Evolutionary conservation across 1,140 invertebrate species (phyloP).

Genomic region (Pseudomyrmex gracilis): DNA sequence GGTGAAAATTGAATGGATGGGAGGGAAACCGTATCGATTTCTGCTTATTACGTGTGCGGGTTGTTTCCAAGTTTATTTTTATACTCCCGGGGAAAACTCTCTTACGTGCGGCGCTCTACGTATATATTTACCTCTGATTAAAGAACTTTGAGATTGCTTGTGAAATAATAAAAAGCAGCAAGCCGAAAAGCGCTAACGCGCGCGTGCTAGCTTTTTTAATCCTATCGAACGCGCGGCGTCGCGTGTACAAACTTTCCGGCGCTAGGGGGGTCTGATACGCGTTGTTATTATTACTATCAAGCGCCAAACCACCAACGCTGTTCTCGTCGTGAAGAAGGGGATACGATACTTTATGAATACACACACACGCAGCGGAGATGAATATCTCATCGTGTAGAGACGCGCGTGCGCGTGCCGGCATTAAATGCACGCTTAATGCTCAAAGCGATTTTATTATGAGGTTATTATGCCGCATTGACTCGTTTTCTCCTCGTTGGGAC

Average conservation of each 20-base stretch:
- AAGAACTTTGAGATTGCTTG: not conserved
- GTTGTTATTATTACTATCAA: constrained; percentile 36
- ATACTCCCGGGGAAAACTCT: constrained; percentile 8
- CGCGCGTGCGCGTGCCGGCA: constrained; percentile 49
- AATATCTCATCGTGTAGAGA: constrained; percentile 65
- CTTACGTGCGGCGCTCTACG: not conserved
- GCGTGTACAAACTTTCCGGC: constrained; percentile 23
- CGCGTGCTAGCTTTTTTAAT: not conserved
- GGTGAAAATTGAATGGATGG: constrained; percentile 67
- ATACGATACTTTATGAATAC: constrained; percentile 64
- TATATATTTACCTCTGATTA: not conserved
- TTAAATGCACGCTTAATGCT: constrained; percentile 68
- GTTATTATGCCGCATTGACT: constrained; percentile 61
- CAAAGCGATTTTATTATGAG: constrained; percentile 67
- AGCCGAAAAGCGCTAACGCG: constrained; percentile 16
- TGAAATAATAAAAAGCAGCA: too few species aligned
- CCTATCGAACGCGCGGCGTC: not conserved
- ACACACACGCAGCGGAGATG: constrained; percentile 8
- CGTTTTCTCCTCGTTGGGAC: constrained; percentile 24
- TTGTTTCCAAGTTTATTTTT: constrained; percentile 46
- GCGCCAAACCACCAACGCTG: not conserved
- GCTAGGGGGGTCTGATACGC: constrained; percentile 12
- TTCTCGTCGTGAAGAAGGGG: constrained; percentile 46
- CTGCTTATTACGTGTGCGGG: constrained; percentile 47
- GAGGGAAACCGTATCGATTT: constrained; percentile 67